Evolutionary conservation across 1,140 invertebrate genomes (phyloP).

Genomic region (Arion vulgaris): DNA sequence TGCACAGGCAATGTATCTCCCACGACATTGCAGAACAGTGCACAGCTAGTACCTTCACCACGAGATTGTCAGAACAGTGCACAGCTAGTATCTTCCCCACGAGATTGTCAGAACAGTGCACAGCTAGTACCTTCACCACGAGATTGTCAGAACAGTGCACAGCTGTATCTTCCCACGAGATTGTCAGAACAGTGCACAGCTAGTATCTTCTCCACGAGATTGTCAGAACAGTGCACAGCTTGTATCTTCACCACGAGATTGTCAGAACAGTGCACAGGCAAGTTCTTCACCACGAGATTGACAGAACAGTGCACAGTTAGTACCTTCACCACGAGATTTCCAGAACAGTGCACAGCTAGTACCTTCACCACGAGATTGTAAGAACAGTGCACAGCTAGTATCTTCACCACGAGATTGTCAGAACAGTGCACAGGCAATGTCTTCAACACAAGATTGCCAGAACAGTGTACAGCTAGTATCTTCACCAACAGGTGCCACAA

Average conservation of each 20-base stretch:
- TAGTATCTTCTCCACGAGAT: not conserved
- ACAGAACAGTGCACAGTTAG: too few species aligned
- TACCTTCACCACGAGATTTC: not conserved
- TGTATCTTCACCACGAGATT: not conserved
- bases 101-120: not conserved
- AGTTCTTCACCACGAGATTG: not conserved
- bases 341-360: not conserved
- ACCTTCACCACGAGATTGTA: not conserved
- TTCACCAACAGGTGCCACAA: too few species aligned
- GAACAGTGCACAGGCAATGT: not conserved
- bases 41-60: not conserved
- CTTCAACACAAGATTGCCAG: too few species aligned
- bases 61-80: too few species aligned
- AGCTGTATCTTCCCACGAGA: not conserved
- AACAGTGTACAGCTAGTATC: too few species aligned
- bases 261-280: too few species aligned
- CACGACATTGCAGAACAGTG: not conserved
- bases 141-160: not conserved
- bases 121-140: not conserved
- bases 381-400: not conserved
- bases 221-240: too few species aligned
- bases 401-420: not conserved
- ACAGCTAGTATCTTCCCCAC: too few species aligned
- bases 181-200: not conserved
- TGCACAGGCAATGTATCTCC: not conserved